Evolutionary conservation across 2,113 vertebrate species (phyloP).

Genomic region (Sturnira hondurensis): DNA sequence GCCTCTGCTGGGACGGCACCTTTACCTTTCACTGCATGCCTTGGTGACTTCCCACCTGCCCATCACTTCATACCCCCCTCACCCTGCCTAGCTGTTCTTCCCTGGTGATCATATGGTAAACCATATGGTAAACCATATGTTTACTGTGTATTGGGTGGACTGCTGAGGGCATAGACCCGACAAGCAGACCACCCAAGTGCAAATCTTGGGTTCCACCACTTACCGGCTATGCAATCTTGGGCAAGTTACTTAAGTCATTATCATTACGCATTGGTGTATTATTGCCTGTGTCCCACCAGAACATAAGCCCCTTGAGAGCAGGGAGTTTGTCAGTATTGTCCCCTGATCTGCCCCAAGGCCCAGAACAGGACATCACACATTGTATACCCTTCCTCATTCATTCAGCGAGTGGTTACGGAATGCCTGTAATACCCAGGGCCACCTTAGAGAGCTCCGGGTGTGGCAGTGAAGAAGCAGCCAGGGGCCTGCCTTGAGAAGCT

Average conservation of each 20-base stretch:
- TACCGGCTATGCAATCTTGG: neutral
- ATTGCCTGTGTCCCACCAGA: neutral
- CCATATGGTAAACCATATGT: too few relatives aligned
- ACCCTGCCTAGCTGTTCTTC: neutral
- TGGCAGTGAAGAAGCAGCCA: neutral
- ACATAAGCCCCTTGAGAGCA: neutral
- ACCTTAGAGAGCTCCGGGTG: neutral
- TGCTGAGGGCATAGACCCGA: neutral
- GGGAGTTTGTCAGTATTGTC: neutral
- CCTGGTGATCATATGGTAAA: too few relatives aligned
- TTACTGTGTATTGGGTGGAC: neutral
- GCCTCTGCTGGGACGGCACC: neutral
- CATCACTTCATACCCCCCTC: neutral
- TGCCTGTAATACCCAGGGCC: neutral
- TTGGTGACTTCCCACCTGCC: accelerated
- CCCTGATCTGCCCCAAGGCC: neutral
- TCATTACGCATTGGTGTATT: neutral
- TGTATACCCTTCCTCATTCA: neutral
- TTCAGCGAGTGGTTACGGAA: neutral
- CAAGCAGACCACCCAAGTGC: neutral
- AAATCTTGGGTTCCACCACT: neutral
- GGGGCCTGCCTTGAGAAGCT: neutral
- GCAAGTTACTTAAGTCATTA: neutral
- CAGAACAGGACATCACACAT: neutral
- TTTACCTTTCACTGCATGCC: neutral